These are phyloP conservation scores for Hipparchia semele DNA, from an alignment of 2,888 invertebrate genomes.

Conservation along the genomic window DNA sequence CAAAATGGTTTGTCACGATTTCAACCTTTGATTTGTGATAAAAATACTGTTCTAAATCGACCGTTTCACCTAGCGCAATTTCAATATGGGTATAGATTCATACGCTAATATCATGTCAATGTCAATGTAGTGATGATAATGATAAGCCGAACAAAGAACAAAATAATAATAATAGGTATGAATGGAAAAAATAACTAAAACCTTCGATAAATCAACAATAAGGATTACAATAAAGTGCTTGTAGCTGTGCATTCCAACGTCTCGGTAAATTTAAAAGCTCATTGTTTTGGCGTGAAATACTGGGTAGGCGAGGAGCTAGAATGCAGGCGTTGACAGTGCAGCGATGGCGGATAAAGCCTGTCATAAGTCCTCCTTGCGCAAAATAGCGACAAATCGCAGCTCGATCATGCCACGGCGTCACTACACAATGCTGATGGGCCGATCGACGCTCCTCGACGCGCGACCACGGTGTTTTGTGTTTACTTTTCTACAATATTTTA, in stretches of 20 bases:
- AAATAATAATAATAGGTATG: not conserved
- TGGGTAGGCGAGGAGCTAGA: slow-evolving; percentile 57
- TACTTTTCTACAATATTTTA: slow-evolving; percentile 73
- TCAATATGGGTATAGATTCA: too few relatives aligned
- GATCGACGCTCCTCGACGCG: slow-evolving; percentile 68
- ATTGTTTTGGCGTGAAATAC: slow-evolving; percentile 79
- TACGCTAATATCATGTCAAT: too few relatives aligned
- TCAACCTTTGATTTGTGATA: not conserved
- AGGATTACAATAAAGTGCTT: slow-evolving; percentile 28
- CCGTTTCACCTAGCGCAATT: too few relatives aligned
- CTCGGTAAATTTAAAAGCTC: slow-evolving; percentile 75
- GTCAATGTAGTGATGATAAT: too few relatives aligned
- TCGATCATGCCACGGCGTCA: slow-evolving; percentile 53
- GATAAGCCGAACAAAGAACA: too few relatives aligned
- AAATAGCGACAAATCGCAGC: slow-evolving; percentile 76
- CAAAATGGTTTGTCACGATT: slow-evolving; percentile 2
- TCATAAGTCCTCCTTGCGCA: slow-evolving; percentile 71
- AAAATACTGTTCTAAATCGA: not conserved
- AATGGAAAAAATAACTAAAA: not conserved
- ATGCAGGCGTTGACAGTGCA: slow-evolving; percentile 56
- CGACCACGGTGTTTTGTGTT: slow-evolving; percentile 71
- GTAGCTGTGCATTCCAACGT: slow-evolving; percentile 42
- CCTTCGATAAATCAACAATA: slow-evolving; percentile 17
- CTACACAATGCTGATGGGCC: slow-evolving; percentile 56
- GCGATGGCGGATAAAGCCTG: slow-evolving; percentile 76